Evolutionary conservation across 2,797 vertebrate species (phyloP).

Genomic region (Phalanger gymnotis): DNA sequence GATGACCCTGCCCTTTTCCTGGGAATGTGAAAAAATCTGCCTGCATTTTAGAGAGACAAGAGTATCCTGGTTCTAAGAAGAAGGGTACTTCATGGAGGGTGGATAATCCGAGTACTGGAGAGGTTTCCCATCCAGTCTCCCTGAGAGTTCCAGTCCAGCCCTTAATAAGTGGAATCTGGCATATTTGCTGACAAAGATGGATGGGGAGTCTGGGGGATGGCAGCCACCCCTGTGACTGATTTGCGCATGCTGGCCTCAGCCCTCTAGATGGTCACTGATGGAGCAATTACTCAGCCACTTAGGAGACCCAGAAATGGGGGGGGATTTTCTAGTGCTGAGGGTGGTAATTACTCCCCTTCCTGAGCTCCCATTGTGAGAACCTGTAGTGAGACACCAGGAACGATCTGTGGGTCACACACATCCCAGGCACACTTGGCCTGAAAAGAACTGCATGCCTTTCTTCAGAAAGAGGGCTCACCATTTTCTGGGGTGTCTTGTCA

Average conservation of each 20-base stretch:
- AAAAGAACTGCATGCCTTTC: not conserved
- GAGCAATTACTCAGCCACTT: slow-evolving; percentile 86
- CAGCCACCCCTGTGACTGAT: slow-evolving; percentile 81
- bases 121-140: not conserved
- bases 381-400: slow-evolving; percentile 36
- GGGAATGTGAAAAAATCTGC: not conserved
- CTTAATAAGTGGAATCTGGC: slow-evolving; percentile 86
- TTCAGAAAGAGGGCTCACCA: not conserved
- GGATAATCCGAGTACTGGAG: not conserved
- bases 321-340: not conserved
- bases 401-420: no score
- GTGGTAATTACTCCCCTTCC: slow-evolving; percentile 57
- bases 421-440: not conserved
- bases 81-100: not conserved
- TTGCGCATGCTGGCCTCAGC: slow-evolving; percentile 86
- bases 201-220: slow-evolving; percentile 83
- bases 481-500: not conserved
- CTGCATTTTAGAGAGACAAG: not conserved
- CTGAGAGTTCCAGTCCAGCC: slow-evolving; percentile 65
- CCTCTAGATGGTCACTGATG: slow-evolving; percentile 88
- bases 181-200: slow-evolving; percentile 86
- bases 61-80: not conserved
- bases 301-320: slow-evolving; percentile 73
- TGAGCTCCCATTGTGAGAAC: not conserved
- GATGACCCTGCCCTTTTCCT: not conserved